Base-by-base conservation (phyloP, 2,888 invertebrate species). In the Xestoiulus laeticollis region DNA sequence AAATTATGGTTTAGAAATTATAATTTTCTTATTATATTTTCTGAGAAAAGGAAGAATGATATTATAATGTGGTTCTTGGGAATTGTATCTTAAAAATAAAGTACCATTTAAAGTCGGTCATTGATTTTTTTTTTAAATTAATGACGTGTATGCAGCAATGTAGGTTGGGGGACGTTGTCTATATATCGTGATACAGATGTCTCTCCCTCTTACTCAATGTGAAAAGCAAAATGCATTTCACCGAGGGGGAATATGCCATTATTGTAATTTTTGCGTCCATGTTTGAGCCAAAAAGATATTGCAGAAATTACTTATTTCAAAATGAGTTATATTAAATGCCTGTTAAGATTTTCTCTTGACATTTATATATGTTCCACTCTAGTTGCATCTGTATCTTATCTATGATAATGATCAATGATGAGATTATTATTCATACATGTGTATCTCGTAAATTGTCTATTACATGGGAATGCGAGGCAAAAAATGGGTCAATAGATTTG, bases 111-210 rank as follows among this genome's bases (percentile, higher is more conserved):
- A 53, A n/a, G 53, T n/a, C 53, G 53, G 53, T 12, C 53, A 53
- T 53, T 53, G 53, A 53, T 53, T 53, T 53, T 53, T n/a, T 43
- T 48, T 53, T 53, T n/a, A 53, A 53, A 53, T 53, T 53, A 53
- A 53, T 53, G 53, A 53, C 53, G 53, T n/a, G 53, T n/a, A 53
- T 53, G 53, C 53, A 53, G 53, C 53, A 53, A 53, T n/a, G 19
- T 19, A 53, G n/a, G 53, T n/a, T 53, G 4, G 53, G 53, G 53
- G 53, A 53, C 53, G n/a, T 53, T 53, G n/a, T 53, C 53, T n/a
- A 53, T 53, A 53, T 53, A 53, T 53, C 53, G 19, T 53, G 53
- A 19, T 8, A 43, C 43, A 43, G 10, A 5, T 43, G 53, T 1
- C n/a, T 19, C 1, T 12, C 53, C 53, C 53, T n/a, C 53, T 53